phyloP scores from a whole-genome alignment of 2,888 invertebrate species.

The Hydriomena furcata region DNA sequence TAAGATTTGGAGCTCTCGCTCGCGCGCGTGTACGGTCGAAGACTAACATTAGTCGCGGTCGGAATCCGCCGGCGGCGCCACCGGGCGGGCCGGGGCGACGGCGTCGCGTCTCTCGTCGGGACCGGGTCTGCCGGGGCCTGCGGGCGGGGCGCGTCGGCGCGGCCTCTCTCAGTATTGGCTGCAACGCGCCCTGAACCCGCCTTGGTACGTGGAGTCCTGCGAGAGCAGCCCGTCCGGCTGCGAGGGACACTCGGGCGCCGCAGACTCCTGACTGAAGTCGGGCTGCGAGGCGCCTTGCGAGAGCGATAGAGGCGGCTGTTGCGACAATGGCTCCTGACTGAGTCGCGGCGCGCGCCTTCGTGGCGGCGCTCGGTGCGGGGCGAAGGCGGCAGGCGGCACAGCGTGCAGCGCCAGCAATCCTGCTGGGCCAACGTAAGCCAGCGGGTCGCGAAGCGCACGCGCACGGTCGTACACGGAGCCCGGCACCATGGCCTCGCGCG shows the following conservation, averaged over 20 bases:
- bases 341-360: conserved; percentile 73
- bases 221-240: conserved; percentile 97
- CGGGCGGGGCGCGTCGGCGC: conserved; percentile 45
- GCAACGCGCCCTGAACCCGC: conserved; percentile 86
- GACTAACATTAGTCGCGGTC: conserved; percentile 49
- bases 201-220: conserved; percentile 95
- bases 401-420: conserved; percentile 89
- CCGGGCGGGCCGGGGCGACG: conserved; percentile 43
- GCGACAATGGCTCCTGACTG: conserved; percentile 89
- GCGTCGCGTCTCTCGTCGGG: conserved; percentile 52
- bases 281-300: conserved; percentile 89
- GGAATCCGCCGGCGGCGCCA: conserved; percentile 42
- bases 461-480: conserved; percentile 96
- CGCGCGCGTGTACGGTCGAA: conserved; percentile 49
- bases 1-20: conserved; percentile 46
- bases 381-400: conserved; percentile 97
- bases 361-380: conserved; percentile 92
- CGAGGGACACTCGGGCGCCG: conserved; percentile 93
- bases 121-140: conserved; percentile 44
- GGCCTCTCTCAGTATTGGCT: conserved; percentile 91
- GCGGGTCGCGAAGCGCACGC: conserved; percentile 92
- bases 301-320: conserved; percentile 87
- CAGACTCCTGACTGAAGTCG: conserved; percentile 91
- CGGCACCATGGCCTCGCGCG: conserved; percentile 96
- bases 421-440: conserved; percentile 96